Evolutionary conservation across 2,113 vertebrate genomes (phyloP), one percentile per base, ranked within the genome.

Genomic region (Cervus canadensis): DNA sequence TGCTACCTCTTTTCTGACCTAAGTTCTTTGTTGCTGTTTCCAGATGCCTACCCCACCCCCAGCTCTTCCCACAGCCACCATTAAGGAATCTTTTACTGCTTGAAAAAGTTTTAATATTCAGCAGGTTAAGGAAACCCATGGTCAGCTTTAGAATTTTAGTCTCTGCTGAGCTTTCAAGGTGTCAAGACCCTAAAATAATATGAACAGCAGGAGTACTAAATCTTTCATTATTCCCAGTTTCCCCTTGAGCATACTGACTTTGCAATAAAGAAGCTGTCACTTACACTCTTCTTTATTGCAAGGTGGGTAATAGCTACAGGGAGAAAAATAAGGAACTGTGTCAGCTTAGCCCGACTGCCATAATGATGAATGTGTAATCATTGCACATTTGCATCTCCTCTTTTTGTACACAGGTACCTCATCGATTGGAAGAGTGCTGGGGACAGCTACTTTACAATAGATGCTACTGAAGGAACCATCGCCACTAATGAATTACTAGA

Each of bases 391-490:
- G 92, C 92, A 97, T 98, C 91, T 97, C 28, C 43, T 98, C 76
- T 97, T 96, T 97, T 97, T 60, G 50, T 50, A 57, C 78, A 13
- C 98, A 99, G 99, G 98, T 99, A 99, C 98, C 99, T 99, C 98
- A 99, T 99, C 57, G 99, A 99, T 98, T 99, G 99, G 99, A 99
- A 99, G 99, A 99, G 98, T 83, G 99, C 99, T 98, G 96, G 99
- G 97, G 99, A 99, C 99, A 99, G 99, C 99, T 99, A 99, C 98
- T 99, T 99, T 91, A 99, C 99, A 98, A 99, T 99, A 94, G 99
- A 99, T 94, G 99, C 99, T 7, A 99, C 99, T 83, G 99, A 99
- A 98, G 99, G 99, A 97, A 99, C 99, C 7, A 99, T 99, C 96
- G 99, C 99, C 97, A 99, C 99, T 87, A 99, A 99, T 79, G 99